phyloP scores from a whole-genome alignment of 2,888 invertebrate genomes.

The Ormyrus labotus region DNA sequence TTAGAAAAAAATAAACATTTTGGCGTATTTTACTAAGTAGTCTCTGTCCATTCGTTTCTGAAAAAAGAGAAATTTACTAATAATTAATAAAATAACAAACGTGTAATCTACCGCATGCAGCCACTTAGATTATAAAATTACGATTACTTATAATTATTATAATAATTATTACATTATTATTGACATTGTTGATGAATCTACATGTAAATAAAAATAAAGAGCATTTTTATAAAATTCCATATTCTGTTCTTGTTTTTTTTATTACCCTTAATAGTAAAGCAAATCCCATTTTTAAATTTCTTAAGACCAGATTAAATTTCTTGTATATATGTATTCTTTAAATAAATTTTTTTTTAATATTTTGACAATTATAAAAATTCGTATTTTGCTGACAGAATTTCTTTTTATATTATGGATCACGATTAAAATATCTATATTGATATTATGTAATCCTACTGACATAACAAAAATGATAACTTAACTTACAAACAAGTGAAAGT shows the following conservation, averaged over 20 bases:
- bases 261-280: too few relatives aligned
- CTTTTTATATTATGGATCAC: too few relatives aligned
- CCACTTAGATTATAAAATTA: slow-evolving; percentile 64
- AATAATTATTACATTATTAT: slow-evolving; percentile 66
- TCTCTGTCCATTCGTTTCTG: slow-evolving; percentile 62
- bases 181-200: slow-evolving; percentile 71
- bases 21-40: slow-evolving; percentile 66
- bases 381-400: too few relatives aligned
- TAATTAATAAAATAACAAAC: slow-evolving; percentile 38
- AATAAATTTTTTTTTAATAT: too few relatives aligned
- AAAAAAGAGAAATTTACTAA: slow-evolving; percentile 54
- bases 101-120: slow-evolving; percentile 63
- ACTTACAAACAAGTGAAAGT: too few relatives aligned
- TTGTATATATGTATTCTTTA: too few relatives aligned
- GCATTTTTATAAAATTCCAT: slow-evolving; percentile 68
- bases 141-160: slow-evolving; percentile 63
- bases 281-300: too few relatives aligned
- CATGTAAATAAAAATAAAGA: slow-evolving; percentile 73
- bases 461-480: too few relatives aligned
- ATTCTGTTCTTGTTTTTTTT: neutral
- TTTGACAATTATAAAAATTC: too few relatives aligned
- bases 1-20: slow-evolving; percentile 58
- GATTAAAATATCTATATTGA: too few relatives aligned
- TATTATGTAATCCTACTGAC: too few relatives aligned
- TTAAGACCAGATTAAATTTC: neutral